Percentiles rank a stretch among this genome's conserved stretches.
These are phyloP conservation scores for Macquaria australasica DNA, from an alignment of 2,113 vertebrate genomes.

Conservation along the genomic window DNA sequence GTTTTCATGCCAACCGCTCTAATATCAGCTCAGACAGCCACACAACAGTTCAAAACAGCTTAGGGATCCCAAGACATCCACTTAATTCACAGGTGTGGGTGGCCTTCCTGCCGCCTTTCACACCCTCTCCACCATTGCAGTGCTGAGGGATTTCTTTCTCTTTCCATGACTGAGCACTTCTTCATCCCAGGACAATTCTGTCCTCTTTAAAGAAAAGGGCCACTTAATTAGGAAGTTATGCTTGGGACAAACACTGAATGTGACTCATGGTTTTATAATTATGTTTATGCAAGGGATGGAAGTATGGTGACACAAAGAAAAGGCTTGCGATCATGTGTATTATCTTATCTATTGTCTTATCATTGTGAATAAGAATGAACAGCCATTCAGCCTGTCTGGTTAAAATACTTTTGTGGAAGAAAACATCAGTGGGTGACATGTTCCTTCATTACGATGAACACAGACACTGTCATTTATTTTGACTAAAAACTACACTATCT, in stretches of 20 bases:
- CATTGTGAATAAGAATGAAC: background rate
- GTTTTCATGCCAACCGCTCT: background rate
- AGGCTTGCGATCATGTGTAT: background rate
- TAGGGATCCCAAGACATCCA: conserved; percentile 29
- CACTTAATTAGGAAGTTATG: conserved; percentile 49
- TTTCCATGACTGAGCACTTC: conserved; percentile 61
- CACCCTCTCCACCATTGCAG: conserved; percentile 14
- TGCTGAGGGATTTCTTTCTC: conserved; percentile 49
- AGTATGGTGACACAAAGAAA: background rate
- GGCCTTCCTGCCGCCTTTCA: conserved; percentile 32
- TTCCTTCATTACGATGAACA: too few species aligned
- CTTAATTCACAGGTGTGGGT: conserved; percentile 35
- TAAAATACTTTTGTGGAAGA: background rate
- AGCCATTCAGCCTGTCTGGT: too few species aligned
- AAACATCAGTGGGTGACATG: too few species aligned
- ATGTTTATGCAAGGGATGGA: background rate
- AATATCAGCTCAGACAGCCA: background rate
- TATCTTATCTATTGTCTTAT: too few species aligned
- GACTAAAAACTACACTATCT: too few species aligned
- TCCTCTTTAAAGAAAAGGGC: conserved; percentile 36
- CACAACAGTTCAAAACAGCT: conserved; percentile 14
- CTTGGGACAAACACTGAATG: conserved; percentile 22
- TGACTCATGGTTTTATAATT: conserved; percentile 36
- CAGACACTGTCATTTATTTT: too few species aligned
- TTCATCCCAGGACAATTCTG: conserved; percentile 54